Base-by-base conservation (phyloP, 2,888 invertebrate species). In the Myathropa florea region DNA sequence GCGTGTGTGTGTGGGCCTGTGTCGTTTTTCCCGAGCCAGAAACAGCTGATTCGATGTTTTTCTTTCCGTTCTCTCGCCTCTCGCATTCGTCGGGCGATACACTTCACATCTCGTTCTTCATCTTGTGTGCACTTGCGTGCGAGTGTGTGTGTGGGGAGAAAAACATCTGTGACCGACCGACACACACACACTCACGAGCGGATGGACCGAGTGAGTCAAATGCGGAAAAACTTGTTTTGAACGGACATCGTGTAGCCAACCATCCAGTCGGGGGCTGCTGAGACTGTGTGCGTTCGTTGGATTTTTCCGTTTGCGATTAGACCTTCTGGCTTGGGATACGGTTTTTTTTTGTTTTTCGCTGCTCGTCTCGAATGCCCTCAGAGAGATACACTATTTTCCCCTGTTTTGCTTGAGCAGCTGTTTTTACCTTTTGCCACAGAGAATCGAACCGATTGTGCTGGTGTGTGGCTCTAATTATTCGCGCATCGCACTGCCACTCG, bases 21-120 rank as follows among this genome's bases (percentile, higher is more conserved):
- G 24, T 61, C 61, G 21, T 57, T 60, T 61, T 23, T n/a, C 14
- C 68, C 26, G 26, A 30, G 23, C 28, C 63, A 63, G 57, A 73
- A 86, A 67, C 86, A 86, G 86, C 86, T 86, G 86, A 79, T 86
- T 78, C 86, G 82, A 86, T 86, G 86, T 86, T 86, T 86, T 86
- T 83, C 86, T 78, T 77, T 81, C 39, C 73, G 28, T 81, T 85
- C 68, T 21, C 46, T 3, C 67, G 68, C 24, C 36, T 36, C 59
- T 71, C 60, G 6, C 30, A 46, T 84, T 83, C 57, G 55, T 80
- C 61, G 33, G 23, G 18, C n/a, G 18, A 18, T 46, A 6, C 46
- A 7, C 64, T 57, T 30, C 63, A n/a, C 21, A 33, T 73, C 46
- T 59, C 26, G 18, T 46, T 14, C 24, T 30, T 18, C 55, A 63